Base-by-base conservation (phyloP, 2,113 vertebrate species). In the Pachycephala philippinensis region DNA sequence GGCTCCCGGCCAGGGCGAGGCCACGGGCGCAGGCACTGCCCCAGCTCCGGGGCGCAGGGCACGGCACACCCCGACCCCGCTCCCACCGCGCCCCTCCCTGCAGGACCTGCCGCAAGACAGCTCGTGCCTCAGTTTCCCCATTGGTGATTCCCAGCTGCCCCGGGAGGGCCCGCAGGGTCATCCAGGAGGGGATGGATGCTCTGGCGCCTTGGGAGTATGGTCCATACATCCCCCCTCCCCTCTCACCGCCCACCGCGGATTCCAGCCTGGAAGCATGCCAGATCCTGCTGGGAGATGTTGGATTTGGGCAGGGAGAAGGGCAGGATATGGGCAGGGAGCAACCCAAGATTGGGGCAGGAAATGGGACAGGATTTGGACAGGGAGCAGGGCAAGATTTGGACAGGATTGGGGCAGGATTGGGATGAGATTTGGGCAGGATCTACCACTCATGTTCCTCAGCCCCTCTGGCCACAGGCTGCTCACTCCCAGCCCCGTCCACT, bases 151-250 rank as follows among this genome's bases (percentile, higher is more conserved):
- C 37, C 47, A 15, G 65, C 15, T 22, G 63, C 10, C 19, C 66
- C 5, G 1, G n/a, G 40, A 45, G 80, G 76, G 63, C 64, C 75
- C 4, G 7, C 28, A 31, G 49, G 40, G 35, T 64, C 3, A 3
- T 6, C 27, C 31, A 3, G 44, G 19, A 42, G 23, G 44, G 6
- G 6, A 39, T 1, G 17, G 80, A 31, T n/a, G 76, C 60, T 66
- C 20, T 11, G 4, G 20, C 0, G 1, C 40, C 33, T 47, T 24
- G 9, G 31, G 60, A 31, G 6, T 9, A 0, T 0, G 19, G 40
- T 24, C 30, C 31, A 3, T 8, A 8, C 44, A 17, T 12, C 31
- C n/a, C 23, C 17, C 17, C 35, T 21, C 54, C n/a, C 28, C 69
- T 39, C 53, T 26, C 8, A 1, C 30, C 2, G 1, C 49, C 22